Evolutionary conservation across 1,140 invertebrate genomes (phyloP), one percentile per base, ranked within the genome.

Genomic region (Sycophaga agraensis): DNA sequence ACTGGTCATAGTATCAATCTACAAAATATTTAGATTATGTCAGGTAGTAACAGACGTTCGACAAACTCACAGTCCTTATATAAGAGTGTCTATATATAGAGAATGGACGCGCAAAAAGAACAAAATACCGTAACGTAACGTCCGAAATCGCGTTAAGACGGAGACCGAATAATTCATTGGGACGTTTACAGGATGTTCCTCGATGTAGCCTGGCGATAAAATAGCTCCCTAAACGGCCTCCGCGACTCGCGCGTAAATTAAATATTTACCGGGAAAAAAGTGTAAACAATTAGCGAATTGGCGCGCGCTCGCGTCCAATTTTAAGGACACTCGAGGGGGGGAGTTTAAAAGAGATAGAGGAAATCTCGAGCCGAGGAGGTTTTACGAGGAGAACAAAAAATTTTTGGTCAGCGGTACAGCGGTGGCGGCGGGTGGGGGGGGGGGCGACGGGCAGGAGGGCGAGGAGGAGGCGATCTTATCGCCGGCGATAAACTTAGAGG

Each of bases 401-500:
- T 59, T 50, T 50, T 22, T 35, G 40, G 49, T 4, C 31, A 39
- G n/a, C n/a, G 4, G 28, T 31, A 6, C 28, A 31, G 28, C 28
- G 28, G 28, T 4, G 11, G 28, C 4, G 28, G 11, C 5, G 28
- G 28, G 5, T 6, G 28, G 28, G 28, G 28, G 28, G 28, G 11
- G 5, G 28, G 28, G 28, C 5, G 11, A 4, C 5, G 11, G 28
- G 11, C 5, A 31, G 11, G 28, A 31, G 28, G 28, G 11, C 28
- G 28, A 11, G 11, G 28, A 11, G 11, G 28, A 31, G 24, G 45
- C 53, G 59, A 56, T 55, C 54, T 51, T 63, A 63, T 63, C 61
- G 19, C 12, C 12, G 40, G 16, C 46, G 48, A 63, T 63, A 57
- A 63, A 63, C 45, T 63, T 63, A 57, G 61, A 63, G 46, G 61